Evolutionary conservation across 2,797 vertebrate species (phyloP).

Genomic region (Peromyscus eremicus): DNA sequence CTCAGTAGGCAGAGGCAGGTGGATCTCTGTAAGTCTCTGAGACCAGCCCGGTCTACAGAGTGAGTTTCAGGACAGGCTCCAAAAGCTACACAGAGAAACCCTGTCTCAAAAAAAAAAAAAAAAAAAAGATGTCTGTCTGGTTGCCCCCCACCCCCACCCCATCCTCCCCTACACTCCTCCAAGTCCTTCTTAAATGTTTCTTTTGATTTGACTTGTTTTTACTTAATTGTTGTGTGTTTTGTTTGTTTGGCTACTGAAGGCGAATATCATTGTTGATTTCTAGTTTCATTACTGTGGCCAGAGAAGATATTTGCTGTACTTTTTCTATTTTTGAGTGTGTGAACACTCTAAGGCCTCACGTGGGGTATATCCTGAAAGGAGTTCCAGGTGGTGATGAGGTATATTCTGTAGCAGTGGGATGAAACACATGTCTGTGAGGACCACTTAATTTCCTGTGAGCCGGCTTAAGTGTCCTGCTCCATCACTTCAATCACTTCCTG

Average conservation of each 20-base stretch:
- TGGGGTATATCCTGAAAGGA: background rate
- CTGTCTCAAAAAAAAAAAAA: too few relatives aligned
- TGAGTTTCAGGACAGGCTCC: too few relatives aligned
- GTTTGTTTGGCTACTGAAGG: background rate
- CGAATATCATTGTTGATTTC: background rate
- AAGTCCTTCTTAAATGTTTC: background rate
- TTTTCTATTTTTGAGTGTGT: background rate
- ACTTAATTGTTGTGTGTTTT: background rate
- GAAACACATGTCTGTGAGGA: background rate
- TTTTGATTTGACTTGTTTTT: background rate
- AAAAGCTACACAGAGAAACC: too few relatives aligned
- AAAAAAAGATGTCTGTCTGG: too few relatives aligned
- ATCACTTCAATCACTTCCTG: background rate
- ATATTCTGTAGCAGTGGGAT: background rate
- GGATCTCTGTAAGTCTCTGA: too few relatives aligned
- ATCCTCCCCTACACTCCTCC: too few relatives aligned
- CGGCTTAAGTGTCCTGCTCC: too few relatives aligned
- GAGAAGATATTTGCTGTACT: background rate
- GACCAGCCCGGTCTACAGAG: too few relatives aligned
- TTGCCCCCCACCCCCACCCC: too few relatives aligned
- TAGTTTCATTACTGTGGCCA: background rate
- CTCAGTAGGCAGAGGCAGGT: too few relatives aligned
- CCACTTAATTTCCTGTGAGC: too few relatives aligned
- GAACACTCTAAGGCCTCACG: too few relatives aligned
- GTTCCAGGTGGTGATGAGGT: background rate